Conservation (phyloP, 2,797 vertebrate species). For the Phalloptychus januarius region DNA sequence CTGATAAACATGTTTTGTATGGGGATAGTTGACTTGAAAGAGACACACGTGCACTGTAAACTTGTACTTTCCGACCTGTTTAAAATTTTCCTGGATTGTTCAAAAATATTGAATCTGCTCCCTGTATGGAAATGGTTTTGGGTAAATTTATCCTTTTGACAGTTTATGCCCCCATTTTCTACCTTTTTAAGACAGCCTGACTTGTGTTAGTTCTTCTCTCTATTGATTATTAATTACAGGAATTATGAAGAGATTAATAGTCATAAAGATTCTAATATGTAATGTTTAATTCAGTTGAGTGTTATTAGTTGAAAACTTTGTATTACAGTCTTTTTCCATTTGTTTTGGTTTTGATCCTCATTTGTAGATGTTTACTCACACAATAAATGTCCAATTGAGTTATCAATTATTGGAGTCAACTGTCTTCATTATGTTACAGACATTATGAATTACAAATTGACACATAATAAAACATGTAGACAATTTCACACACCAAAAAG, state of each 20-base stretch:
- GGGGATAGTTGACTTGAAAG: slow-evolving; percentile 23
- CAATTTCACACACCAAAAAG: neutral
- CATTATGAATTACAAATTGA: neutral
- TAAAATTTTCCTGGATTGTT: slow-evolving; percentile 32
- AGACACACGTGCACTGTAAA: slow-evolving; percentile 11
- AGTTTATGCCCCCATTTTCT: neutral
- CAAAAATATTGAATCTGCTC: slow-evolving; percentile 33
- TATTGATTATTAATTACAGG: neutral
- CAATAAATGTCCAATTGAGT: neutral
- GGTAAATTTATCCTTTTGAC: neutral
- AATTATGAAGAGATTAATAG: neutral
- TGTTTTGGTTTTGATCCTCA: neutral
- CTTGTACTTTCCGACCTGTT: slow-evolving; percentile 10
- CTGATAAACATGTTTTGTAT: slow-evolving; percentile 26
- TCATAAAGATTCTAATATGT: neutral
- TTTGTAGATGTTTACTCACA: neutral
- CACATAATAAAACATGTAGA: neutral
- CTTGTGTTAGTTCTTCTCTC: neutral
- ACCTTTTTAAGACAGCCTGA: neutral
- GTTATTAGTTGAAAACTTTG: neutral
- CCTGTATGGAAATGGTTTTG: slow-evolving; percentile 5
- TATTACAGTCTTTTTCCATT: neutral
- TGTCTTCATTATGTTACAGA: neutral
- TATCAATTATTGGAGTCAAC: neutral
- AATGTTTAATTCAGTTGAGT: neutral